These are phyloP conservation scores for Diarsia mendica DNA, from an alignment of 2,888 invertebrate species.

Conservation along the genomic window DNA sequence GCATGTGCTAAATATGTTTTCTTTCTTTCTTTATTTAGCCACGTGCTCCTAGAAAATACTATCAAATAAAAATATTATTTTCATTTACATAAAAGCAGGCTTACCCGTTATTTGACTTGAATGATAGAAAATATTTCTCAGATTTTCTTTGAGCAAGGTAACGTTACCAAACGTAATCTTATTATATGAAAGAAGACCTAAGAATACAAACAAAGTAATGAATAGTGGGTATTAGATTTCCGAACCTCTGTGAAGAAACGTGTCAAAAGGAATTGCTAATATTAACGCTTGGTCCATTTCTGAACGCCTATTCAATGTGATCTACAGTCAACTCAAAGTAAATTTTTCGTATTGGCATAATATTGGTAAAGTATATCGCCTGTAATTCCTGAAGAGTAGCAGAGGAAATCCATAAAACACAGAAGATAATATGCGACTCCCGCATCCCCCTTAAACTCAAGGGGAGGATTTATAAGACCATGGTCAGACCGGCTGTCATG, in stretches of 20 bases:
- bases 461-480: no score
- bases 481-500: no score
- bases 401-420: no score
- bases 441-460: no score
- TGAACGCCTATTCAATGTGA: not conserved
- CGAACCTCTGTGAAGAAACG: constrained; percentile 4
- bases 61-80: not conserved
- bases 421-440: no score
- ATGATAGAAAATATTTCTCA: constrained; percentile 15
- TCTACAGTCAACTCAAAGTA: not conserved
- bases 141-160: constrained; percentile 23
- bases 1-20: no score
- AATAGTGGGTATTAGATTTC: constrained; percentile 37
- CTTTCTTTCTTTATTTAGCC: no score
- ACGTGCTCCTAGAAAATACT: no score
- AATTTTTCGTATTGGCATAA: not conserved
- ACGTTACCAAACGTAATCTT: constrained; percentile 35
- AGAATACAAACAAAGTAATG: constrained; percentile 36
- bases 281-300: not conserved
- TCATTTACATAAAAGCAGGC: not conserved
- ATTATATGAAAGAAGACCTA: constrained; percentile 37
- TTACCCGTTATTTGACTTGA: constrained; percentile 12
- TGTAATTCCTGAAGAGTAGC: not conserved
- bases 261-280: constrained; percentile 17
- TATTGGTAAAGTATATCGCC: not conserved